Evolutionary conservation across 2,888 invertebrate genomes (phyloP).

Genomic region (Morinoia aosen): DNA sequence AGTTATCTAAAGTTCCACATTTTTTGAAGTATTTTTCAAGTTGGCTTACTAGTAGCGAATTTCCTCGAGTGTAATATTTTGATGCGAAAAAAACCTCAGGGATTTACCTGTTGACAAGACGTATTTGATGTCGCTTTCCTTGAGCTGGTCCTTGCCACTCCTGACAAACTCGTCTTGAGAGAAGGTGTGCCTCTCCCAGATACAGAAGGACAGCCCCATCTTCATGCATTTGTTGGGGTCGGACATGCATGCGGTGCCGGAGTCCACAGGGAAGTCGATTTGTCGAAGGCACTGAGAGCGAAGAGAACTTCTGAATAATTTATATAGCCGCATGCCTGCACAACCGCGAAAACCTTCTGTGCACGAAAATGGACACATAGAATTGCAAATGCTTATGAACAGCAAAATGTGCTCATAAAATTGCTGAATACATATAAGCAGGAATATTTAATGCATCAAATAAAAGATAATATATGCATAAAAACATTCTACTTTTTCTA

Average conservation of each 20-base stretch:
- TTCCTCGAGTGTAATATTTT: background rate
- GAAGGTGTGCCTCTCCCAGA: conserved; percentile 67
- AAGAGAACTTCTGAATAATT: background rate
- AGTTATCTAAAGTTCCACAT: no score
- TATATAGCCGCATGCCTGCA: background rate
- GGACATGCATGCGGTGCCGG: conserved; percentile 58
- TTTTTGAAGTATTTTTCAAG: no score
- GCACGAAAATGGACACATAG: no score
- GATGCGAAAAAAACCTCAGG: background rate
- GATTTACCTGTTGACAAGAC: conserved; percentile 67
- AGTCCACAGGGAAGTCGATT: conserved; percentile 36
- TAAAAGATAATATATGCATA: no score
- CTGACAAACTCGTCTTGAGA: conserved; percentile 30
- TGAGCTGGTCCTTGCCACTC: background rate
- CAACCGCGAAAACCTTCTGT: background rate
- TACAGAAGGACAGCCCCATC: conserved; percentile 66
- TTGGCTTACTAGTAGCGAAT: background rate
- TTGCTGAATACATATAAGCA: background rate
- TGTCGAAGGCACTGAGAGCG: conserved; percentile 63
- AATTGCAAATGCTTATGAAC: no score
- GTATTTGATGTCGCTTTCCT: conserved; percentile 59
- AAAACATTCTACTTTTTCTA: no score
- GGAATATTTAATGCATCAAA: no score
- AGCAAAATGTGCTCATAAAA: no score
- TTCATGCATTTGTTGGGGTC: conserved; percentile 65